phyloP scores from a whole-genome alignment of 2,113 vertebrate species.

The Herpetotheres cachinnans region DNA sequence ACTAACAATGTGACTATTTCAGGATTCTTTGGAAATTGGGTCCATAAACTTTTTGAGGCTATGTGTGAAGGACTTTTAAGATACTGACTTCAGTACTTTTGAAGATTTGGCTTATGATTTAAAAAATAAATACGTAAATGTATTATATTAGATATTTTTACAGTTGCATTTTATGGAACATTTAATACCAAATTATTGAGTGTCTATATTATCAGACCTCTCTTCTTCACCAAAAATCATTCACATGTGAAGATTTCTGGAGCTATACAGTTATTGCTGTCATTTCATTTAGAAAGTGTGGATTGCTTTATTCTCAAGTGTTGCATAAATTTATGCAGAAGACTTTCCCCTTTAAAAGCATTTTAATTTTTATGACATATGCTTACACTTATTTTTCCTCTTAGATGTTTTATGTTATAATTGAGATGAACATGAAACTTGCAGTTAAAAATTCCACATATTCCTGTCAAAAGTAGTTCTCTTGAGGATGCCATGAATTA shows the following conservation, averaged over 20 bases:
- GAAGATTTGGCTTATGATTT: neutral
- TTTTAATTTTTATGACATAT: neutral
- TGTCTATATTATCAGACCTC: neutral
- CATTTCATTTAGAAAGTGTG: neutral
- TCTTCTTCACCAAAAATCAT: neutral
- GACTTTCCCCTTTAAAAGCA: neutral
- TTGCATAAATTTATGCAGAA: neutral
- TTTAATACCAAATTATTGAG: neutral
- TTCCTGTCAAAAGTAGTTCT: slow-evolving; percentile 2
- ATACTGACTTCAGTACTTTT: neutral
- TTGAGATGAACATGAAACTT: neutral
- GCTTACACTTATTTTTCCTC: neutral
- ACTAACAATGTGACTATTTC: neutral
- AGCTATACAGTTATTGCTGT: neutral
- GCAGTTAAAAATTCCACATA: neutral
- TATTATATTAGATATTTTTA: neutral
- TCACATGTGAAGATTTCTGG: neutral
- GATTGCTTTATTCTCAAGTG: neutral
- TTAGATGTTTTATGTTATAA: neutral
- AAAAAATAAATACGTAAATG: neutral
- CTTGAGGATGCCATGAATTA: neutral
- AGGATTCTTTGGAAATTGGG: neutral
- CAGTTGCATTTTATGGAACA: neutral
- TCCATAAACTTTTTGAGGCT: neutral
- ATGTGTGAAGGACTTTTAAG: neutral